Conservation (phyloP, 2,888 invertebrate genomes). For the Patella caerulea region DNA sequence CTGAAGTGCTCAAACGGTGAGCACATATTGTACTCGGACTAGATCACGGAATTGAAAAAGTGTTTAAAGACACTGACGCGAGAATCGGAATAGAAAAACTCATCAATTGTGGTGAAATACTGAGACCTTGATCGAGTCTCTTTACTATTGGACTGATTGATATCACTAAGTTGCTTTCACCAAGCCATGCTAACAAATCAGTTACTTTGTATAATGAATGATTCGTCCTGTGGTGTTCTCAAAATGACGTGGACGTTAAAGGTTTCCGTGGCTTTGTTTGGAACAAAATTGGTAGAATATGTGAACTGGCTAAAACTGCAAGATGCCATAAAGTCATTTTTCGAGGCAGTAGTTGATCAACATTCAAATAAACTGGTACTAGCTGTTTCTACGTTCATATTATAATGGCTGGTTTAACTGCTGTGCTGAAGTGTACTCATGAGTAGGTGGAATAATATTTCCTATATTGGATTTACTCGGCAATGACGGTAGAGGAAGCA, state of each 20-base stretch:
- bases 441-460: background rate
- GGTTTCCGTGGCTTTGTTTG: background rate
- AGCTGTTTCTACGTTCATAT: background rate
- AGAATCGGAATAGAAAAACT: too few relatives aligned
- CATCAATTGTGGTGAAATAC: too few relatives aligned
- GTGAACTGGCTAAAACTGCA: background rate
- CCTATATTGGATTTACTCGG: background rate
- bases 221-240: background rate
- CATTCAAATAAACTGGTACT: background rate
- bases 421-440: background rate
- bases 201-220: background rate
- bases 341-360: background rate
- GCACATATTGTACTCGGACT: too few relatives aligned
- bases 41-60: too few relatives aligned
- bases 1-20: background rate
- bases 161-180: background rate
- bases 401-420: background rate
- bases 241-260: background rate
- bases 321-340: background rate
- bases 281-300: background rate
- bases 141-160: background rate
- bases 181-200: background rate
- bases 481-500: background rate
- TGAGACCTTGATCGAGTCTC: background rate
- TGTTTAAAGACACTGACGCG: too few relatives aligned